Conservation (phyloP, 2,797 vertebrate genomes). For the Australoheros facetus region DNA sequence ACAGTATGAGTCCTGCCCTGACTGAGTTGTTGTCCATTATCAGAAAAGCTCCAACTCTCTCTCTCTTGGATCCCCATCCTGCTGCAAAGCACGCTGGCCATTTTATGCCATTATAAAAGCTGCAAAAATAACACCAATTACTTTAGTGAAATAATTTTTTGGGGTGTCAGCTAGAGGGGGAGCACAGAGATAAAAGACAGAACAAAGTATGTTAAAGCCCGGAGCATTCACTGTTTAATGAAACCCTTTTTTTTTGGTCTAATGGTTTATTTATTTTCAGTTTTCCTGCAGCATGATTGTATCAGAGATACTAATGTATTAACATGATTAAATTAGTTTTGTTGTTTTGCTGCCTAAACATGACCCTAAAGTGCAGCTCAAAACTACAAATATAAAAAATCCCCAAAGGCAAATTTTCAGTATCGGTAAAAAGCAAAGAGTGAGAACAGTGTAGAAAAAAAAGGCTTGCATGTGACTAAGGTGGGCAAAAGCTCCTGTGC, state of each 20-base stretch:
- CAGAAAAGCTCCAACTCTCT: constrained; percentile 15
- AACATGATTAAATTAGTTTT: neutral
- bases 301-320: neutral
- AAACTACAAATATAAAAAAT: neutral
- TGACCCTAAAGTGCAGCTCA: neutral
- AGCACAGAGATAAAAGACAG: neutral
- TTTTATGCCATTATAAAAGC: constrained; percentile 30
- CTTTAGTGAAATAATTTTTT: constrained; percentile 15
- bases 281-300: neutral
- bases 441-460: neutral
- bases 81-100: neutral
- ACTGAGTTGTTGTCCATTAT: constrained; percentile 48
- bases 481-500: neutral
- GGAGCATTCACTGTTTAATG: neutral
- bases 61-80: neutral
- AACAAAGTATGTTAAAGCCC: neutral
- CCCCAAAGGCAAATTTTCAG: neutral
- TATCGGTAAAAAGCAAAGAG: neutral
- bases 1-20: constrained; percentile 18
- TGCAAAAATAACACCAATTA: constrained; percentile 47
- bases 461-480: neutral
- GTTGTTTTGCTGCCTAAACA: neutral
- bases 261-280: constrained; percentile 3
- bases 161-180: neutral
- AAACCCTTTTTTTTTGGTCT: neutral